Evolutionary conservation across 2,888 invertebrate species (phyloP), one percentile per base, ranked within the genome.

Genomic region (Acanthopleura granulata): DNA sequence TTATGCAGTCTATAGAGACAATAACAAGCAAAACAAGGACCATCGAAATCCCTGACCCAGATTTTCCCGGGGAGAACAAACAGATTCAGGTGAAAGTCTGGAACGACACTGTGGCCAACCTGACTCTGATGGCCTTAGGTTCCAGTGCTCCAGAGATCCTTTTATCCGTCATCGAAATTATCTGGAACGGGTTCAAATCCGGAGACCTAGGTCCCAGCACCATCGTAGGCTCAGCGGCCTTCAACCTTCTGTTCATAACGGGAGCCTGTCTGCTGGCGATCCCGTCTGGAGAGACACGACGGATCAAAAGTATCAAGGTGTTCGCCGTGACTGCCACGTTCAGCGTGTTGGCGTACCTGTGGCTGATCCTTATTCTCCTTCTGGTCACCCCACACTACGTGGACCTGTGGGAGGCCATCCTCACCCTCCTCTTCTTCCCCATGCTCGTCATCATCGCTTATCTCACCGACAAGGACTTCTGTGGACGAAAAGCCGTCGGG

Each of bases 141-240:
- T 92, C 92, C 57, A 91, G 91, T 69, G 92, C 92, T 0, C 93
- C 93, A 0, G 93, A 93, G 86, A 93, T 93, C 78, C 85, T 93
- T 3, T 88, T 93, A 22, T 91, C 92, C 12, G 88, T 91, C 75
- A 92, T 93, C 78, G 92, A 92, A 86, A 91, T 92, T 73, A 84
- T 91, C 29, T 89, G 89, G 22, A 91, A 90, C 76, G 49, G 27
- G 85, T 89, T 86, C 83, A 78, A 87, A 73, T 86, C 92, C 0
- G 93, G 92, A 1, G 91, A 90, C 1, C 84, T 93, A 9, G 93
- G 93, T 14, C 93, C 93, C 0, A 91, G 92, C 40, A 93, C 93
- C 3, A 93, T 93, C 71, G 93, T 93, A 12, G 93, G 93, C 0
- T 93, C 93, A 0, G 93, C 93, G 1, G 93, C 93, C 18, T 93